phyloP scores from a whole-genome alignment of 2,888 invertebrate genomes.

The Lymantria dispar region DNA sequence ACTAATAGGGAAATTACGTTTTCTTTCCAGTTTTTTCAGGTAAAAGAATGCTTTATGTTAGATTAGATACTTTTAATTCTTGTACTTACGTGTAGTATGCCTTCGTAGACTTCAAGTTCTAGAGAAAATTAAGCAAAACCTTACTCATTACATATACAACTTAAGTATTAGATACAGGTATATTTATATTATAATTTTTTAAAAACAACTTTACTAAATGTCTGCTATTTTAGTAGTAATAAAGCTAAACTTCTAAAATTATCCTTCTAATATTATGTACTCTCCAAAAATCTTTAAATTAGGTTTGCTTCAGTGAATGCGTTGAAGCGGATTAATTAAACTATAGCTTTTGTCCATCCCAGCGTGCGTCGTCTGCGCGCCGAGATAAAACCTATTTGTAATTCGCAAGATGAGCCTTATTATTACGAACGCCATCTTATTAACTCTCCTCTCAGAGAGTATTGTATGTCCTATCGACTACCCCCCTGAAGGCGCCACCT shows the following conservation, averaged over 20 bases:
- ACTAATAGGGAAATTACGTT: no score
- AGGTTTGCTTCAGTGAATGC: constrained; percentile 1
- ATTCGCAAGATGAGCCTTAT: constrained; percentile 38
- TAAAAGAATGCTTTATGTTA: no score
- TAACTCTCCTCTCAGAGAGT: constrained; percentile 24
- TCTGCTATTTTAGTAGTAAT: constrained; percentile 1
- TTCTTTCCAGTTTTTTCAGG: no score
- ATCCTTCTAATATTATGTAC: constrained; percentile 27
- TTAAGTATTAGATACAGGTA: no score
- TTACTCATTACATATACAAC: no score
- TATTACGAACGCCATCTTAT: constrained; percentile 45
- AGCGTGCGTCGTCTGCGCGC: constrained; percentile 33
- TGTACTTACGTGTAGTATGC: no score
- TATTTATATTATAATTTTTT: no score
- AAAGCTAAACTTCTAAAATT: constrained; percentile 7
- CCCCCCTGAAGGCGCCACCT: constrained; percentile 5
- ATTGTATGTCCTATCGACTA: constrained; percentile 25
- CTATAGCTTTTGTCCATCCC: constrained; percentile 28
- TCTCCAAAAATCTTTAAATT: constrained; percentile 1
- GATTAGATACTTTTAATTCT: no score
- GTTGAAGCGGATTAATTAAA: constrained; percentile 40
- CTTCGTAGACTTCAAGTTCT: no score
- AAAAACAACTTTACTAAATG: no score
- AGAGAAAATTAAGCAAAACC: no score
- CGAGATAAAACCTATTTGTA: constrained; percentile 45